Base-by-base conservation (phyloP, 2,888 invertebrate species). In the Chymomyza procnemis region DNA sequence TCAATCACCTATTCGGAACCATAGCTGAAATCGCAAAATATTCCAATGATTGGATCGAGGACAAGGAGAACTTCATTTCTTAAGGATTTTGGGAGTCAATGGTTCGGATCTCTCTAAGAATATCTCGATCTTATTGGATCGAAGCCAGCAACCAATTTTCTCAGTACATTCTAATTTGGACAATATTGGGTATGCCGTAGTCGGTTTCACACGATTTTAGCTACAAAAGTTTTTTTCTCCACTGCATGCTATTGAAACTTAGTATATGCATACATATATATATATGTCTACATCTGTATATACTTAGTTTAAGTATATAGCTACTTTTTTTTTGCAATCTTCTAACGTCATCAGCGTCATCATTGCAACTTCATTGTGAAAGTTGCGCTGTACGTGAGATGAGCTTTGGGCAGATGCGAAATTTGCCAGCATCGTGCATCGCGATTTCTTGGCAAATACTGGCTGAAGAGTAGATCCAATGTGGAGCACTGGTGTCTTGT, bases 301-400 rank as follows among this genome's bases (percentile, higher is more conserved):
- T 62, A 18, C 61, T 60, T 58, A 26, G 26, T 22, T n/a, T n/a
- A 18, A 22, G 14, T 61, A 46, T 50, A 62, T 14, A n/a, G 58
- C 19, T 34, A 61, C 47, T 64, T 52, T 8, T 41, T 54, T 22
- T 48, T 61, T 21, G 41, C 59, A 52, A 60, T 19, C 54, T 41
- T 66, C 66, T 64, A 34, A 70, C 73, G 19, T 72, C 76, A 41
- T 41, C 34, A 41, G 34, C 34, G 67, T 76, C 80, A 76, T 69
- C 76, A 71, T 75, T 81, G 76, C 87, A 85, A 77, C 80, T 87
- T 61, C 79, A 79, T 85, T 81, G 81, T 87, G 76, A 81, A 81
- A 73, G 79, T 80, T 84, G 59, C 18, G 58, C 61, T 55, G 65
- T 64, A 61, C 72, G 61, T 30, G 66, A 66, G 68, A 9, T 54